These are phyloP conservation scores for Agriopis leucophaearia DNA, from an alignment of 2,888 invertebrate genomes.

Conservation along the genomic window DNA sequence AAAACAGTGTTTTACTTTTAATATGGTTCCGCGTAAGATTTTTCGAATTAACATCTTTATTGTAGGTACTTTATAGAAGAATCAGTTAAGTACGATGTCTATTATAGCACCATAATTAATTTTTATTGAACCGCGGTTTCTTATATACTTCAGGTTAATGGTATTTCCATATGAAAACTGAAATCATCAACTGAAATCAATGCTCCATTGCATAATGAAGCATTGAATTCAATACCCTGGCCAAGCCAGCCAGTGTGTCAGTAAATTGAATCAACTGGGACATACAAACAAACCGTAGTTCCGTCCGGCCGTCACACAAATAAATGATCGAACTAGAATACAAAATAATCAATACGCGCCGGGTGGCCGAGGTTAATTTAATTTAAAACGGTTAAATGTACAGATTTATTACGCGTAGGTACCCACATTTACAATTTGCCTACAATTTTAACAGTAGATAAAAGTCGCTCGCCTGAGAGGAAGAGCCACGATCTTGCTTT, in stretches of 20 bases:
- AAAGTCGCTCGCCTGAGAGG: too few relatives aligned
- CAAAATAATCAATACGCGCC: slow-evolving; percentile 59
- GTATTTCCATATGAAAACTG: slow-evolving; percentile 2
- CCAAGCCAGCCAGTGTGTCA: slow-evolving; percentile 9
- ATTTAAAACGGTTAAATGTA: slow-evolving; percentile 21
- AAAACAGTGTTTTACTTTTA: too few relatives aligned
- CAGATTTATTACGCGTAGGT: slow-evolving; percentile 15
- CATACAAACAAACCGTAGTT: slow-evolving; percentile 50
- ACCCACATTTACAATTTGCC: background rate
- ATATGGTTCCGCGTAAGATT: too few relatives aligned
- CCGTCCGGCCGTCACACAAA: slow-evolving; percentile 52
- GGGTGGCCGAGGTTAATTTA: slow-evolving; percentile 53
- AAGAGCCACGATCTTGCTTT: too few relatives aligned
- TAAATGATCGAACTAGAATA: slow-evolving; percentile 47
- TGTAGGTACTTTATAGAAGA: too few relatives aligned
- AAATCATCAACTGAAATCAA: slow-evolving; percentile 9
- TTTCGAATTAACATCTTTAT: too few relatives aligned
- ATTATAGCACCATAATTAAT: too few relatives aligned
- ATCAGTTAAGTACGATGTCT: too few relatives aligned
- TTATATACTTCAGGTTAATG: too few relatives aligned
- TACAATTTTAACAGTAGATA: background rate
- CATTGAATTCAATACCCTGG: slow-evolving; percentile 8
- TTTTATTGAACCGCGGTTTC: too few relatives aligned
- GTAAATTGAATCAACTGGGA: slow-evolving; percentile 28
- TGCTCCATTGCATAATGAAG: slow-evolving; percentile 16